Percentiles rank a stretch among this genome's conserved stretches.
Conservation (phyloP, 2,113 vertebrate species). For the Microtus ochrogaster region DNA sequence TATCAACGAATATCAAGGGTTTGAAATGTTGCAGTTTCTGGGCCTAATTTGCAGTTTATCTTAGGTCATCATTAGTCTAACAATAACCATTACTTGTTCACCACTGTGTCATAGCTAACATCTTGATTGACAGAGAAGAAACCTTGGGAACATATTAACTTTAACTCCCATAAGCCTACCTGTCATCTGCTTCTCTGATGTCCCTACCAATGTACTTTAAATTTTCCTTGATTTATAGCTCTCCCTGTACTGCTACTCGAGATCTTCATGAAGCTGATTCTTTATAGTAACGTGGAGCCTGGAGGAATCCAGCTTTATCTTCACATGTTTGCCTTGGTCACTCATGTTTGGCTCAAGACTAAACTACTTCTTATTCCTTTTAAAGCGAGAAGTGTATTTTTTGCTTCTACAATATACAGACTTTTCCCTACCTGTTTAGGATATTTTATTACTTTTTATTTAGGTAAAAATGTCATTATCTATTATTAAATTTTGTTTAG, state of each 20-base stretch:
- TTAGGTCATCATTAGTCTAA: not conserved
- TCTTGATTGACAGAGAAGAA: not conserved
- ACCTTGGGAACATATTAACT: not conserved
- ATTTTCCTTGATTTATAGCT: not conserved
- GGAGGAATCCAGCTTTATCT: not conserved
- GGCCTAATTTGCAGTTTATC: not conserved
- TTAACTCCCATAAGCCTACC: not conserved
- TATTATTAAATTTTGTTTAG: not conserved
- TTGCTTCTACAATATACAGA: not conserved
- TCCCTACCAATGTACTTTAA: not conserved
- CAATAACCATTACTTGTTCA: not conserved
- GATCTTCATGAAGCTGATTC: not conserved
- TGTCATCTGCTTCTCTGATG: not conserved
- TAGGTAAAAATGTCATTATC: not conserved
- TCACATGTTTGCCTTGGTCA: not conserved
- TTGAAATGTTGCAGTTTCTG: not conserved
- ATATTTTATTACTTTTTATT: not conserved
- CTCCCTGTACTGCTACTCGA: not conserved
- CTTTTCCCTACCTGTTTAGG: not conserved
- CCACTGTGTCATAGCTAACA: not conserved
- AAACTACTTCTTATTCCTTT: not conserved
- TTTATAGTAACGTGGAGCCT: not conserved
- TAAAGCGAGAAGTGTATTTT: not conserved
- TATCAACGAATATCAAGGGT: not conserved
- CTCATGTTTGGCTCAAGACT: not conserved